Conservation (phyloP, 2,888 invertebrate genomes). For the Agrotis segetum region DNA sequence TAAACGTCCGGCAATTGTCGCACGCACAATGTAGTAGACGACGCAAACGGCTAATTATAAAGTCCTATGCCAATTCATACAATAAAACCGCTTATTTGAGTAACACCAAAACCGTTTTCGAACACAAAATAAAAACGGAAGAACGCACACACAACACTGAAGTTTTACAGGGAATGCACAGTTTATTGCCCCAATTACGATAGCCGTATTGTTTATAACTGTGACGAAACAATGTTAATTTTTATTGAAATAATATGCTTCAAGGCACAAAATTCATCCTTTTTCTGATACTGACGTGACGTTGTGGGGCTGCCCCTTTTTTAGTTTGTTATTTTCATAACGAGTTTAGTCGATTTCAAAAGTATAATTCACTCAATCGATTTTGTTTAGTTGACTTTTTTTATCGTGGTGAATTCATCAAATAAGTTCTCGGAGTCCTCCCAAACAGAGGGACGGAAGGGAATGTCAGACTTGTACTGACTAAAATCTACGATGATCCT, state of each 20-base stretch:
- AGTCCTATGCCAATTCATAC: conserved; percentile 67
- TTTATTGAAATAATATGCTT: conserved; percentile 70
- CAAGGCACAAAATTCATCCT: conserved; percentile 75
- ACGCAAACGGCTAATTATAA: conserved; percentile 67
- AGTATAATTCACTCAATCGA: accelerated
- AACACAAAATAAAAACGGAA: conserved; percentile 45
- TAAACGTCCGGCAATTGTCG: conserved; percentile 65
- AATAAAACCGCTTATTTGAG: conserved; percentile 59
- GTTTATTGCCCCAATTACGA: conserved; percentile 57
- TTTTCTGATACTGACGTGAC: conserved; percentile 73
- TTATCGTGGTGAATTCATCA: too few species aligned
- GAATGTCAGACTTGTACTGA: too few species aligned
- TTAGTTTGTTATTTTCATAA: conserved; percentile 6
- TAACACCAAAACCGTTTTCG: conserved; percentile 54
- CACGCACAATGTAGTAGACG: conserved; percentile 60
- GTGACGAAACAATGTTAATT: conserved; percentile 64
- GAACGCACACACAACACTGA: conserved; percentile 50
- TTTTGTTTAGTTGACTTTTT: too few species aligned
- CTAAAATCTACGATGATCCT: too few species aligned
- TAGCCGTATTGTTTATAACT: conserved; percentile 54
- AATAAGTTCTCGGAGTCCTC: background rate
- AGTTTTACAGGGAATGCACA: conserved; percentile 51
- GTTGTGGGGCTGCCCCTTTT: conserved; percentile 54
- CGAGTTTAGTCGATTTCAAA: conserved; percentile 44
- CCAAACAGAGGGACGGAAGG: too few species aligned